A percentile compares a stretch with the other conserved stretches of the same genome.
Evolutionary conservation across 2,113 vertebrate genomes (phyloP).

Genomic region (Hippocampus abdominalis): DNA sequence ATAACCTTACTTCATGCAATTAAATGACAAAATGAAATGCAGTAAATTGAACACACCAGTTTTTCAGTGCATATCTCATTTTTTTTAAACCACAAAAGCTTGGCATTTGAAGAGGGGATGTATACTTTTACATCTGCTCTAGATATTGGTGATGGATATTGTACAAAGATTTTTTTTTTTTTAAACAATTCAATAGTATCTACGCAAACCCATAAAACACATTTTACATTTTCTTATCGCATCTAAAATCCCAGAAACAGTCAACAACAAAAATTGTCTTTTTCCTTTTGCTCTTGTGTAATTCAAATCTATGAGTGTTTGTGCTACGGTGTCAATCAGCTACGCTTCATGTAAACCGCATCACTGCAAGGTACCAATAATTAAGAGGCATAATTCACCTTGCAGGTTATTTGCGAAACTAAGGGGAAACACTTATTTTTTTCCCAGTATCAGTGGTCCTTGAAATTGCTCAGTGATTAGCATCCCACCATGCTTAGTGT

Average conservation of each 20-base stretch:
- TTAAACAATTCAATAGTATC: background rate
- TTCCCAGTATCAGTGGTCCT: conserved; percentile 7
- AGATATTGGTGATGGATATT: background rate
- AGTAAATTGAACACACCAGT: too few relatives aligned
- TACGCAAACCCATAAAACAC: background rate
- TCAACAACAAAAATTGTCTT: background rate
- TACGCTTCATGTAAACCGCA: background rate
- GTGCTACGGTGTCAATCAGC: background rate
- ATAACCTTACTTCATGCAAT: too few relatives aligned
- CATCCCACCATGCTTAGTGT: conserved; percentile 30
- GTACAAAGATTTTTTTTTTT: background rate
- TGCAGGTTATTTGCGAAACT: conserved; percentile 17
- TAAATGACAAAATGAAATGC: too few relatives aligned
- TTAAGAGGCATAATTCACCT: conserved; percentile 15
- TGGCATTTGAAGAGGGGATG: background rate
- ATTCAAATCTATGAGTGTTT: background rate
- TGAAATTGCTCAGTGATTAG: conserved; percentile 37
- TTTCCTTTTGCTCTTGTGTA: background rate
- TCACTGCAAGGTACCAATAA: background rate
- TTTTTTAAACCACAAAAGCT: too few relatives aligned
- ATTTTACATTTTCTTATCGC: background rate
- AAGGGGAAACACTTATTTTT: conserved; percentile 1
- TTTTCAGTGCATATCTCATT: too few relatives aligned
- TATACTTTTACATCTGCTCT: too few relatives aligned
- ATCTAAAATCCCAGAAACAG: background rate